Conservation (phyloP, 2,113 vertebrate species). For the Andinoacara biseriatus region DNA sequence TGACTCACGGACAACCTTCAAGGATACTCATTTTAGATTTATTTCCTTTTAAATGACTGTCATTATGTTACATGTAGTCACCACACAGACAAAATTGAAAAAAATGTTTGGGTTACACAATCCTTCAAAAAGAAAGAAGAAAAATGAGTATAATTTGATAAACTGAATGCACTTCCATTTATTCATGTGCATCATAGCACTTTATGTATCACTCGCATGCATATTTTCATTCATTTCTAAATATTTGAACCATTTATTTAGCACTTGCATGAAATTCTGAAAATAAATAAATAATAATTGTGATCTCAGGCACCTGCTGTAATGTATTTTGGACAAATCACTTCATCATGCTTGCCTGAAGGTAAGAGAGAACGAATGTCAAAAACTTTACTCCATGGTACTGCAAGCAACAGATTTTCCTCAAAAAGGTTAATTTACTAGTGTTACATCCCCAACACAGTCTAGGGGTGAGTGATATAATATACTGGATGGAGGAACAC, state of each 20-base stretch:
- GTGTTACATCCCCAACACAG: too few relatives aligned
- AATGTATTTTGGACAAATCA: conserved; percentile 9
- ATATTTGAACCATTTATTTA: conserved; percentile 10
- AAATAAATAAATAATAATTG: neutral
- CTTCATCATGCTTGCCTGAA: neutral
- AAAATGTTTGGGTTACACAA: neutral
- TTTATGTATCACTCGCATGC: neutral
- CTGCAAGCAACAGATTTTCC: neutral
- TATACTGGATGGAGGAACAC: too few relatives aligned
- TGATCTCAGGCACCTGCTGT: neutral
- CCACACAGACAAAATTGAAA: neutral
- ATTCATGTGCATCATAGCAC: neutral
- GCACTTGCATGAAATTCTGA: conserved; percentile 1
- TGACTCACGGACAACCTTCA: neutral
- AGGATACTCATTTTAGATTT: conserved; percentile 4
- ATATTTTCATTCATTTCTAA: neutral
- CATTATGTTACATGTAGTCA: neutral
- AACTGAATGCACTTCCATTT: neutral
- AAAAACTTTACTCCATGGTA: neutral
- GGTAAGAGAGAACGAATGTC: neutral
- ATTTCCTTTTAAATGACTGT: neutral
- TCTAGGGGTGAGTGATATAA: too few relatives aligned
- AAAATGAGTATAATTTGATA: neutral
- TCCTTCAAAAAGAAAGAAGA: neutral
- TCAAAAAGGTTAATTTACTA: neutral